Evolutionary conservation across 64 coral and sea anemone species (phyloP).

Genomic region (Stichodactyla mertensii): DNA sequence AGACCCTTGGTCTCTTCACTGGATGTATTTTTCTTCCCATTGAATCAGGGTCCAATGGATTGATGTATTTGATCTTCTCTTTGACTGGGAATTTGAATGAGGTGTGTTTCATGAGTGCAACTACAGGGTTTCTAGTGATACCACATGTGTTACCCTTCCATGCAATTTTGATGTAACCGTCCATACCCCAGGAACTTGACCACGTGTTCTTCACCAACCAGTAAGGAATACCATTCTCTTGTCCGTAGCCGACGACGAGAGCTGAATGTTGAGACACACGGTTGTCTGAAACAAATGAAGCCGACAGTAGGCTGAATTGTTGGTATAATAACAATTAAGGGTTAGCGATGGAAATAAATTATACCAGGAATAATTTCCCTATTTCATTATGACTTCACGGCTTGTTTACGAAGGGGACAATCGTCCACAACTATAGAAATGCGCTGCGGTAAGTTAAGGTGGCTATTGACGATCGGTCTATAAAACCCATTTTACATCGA

Average conservation of each 20-base stretch:
- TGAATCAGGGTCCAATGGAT: slow-evolving; percentile 42
- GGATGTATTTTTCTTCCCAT: slow-evolving; percentile 72
- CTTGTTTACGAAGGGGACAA: too few species aligned
- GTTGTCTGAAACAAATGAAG: slow-evolving; percentile 45
- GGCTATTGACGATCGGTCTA: too few species aligned
- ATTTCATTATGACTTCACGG: too few species aligned
- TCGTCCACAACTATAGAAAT: too few species aligned
- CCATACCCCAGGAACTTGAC: slow-evolving; percentile 88
- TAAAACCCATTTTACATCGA: too few species aligned
- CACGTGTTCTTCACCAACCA: slow-evolving; percentile 97
- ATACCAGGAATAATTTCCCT: not conserved
- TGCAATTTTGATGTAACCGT: slow-evolving; percentile 87
- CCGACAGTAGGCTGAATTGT: not conserved
- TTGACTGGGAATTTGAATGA: slow-evolving; percentile 79
- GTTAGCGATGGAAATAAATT: not conserved
- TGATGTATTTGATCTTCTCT: slow-evolving; percentile 42
- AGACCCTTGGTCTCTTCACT: slow-evolving; percentile 18
- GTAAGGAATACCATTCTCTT: slow-evolving; percentile 73
- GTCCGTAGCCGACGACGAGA: slow-evolving; percentile 87
- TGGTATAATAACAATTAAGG: not conserved
- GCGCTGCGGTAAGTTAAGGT: too few species aligned
- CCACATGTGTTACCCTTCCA: slow-evolving; percentile 86
- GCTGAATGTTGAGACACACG: slow-evolving; percentile 77
- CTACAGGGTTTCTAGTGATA: slow-evolving; percentile 79
- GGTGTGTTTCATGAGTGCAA: slow-evolving; percentile 74